Percentiles rank a stretch among this genome's conserved stretches.
Conservation (phyloP, 2,888 invertebrate species). For the Hypolimnas misippus region DNA sequence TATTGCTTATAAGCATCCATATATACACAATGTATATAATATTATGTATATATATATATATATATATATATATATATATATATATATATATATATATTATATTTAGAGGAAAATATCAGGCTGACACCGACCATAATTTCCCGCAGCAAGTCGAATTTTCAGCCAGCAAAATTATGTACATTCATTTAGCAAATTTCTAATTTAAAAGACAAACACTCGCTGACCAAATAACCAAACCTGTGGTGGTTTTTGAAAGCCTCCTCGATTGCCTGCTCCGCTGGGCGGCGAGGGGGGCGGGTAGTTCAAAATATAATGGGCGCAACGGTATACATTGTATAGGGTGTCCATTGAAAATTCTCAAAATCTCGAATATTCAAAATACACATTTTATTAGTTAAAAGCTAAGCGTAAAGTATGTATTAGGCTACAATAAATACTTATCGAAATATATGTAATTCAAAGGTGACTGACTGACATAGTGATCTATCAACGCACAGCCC, state of each 20-base stretch:
- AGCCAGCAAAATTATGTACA: not conserved
- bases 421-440: no score
- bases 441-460: no score
- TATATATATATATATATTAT: not conserved
- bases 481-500: no score
- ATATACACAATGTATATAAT: no score
- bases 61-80: no score
- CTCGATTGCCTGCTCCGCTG: constrained; percentile 10
- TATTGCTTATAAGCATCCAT: no score
- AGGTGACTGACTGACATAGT: no score
- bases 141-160: not conserved
- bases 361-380: not conserved
- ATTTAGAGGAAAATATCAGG: not conserved
- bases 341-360: constrained; percentile 13
- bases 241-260: constrained; percentile 18
- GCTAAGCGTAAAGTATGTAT: no score
- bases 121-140: not conserved
- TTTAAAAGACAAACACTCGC: constrained; percentile 15
- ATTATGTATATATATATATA: no score
- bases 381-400: no score
- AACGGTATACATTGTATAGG: constrained; percentile 19
- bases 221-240: constrained; percentile 16
- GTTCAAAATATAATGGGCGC: constrained; percentile 20
- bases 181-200: constrained; percentile 10
- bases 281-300: constrained; percentile 9